phyloP scores from a whole-genome alignment of 1,140 invertebrate species.

The Drosophila sulfurigaster region DNA sequence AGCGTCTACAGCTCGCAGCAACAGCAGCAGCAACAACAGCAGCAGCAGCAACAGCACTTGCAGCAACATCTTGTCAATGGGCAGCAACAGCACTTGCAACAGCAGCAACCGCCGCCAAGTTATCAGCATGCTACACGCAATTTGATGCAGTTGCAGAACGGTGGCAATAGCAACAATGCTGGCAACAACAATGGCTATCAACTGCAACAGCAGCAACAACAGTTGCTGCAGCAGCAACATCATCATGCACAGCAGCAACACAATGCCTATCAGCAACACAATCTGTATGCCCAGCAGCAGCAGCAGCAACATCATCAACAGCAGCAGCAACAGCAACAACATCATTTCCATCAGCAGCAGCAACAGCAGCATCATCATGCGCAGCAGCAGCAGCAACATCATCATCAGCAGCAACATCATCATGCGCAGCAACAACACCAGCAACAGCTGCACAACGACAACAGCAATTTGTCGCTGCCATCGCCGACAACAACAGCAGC shows the following conservation, averaged over 20 bases:
- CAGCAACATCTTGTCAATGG: slow-evolving; percentile 57
- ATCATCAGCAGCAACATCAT: slow-evolving; percentile 87
- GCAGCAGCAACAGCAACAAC: slow-evolving; percentile 58
- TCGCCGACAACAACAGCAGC: slow-evolving; percentile 86
- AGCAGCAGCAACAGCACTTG: slow-evolving; percentile 56
- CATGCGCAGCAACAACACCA: slow-evolving; percentile 78
- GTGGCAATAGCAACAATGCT: slow-evolving; percentile 82
- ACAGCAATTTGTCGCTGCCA: slow-evolving; percentile 90
- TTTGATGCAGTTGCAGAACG: slow-evolving; percentile 86
- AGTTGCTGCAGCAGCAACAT: slow-evolving; percentile 69
- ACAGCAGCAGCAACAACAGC: slow-evolving; percentile 44
- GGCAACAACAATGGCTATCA: slow-evolving; percentile 67
- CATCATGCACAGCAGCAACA: slow-evolving; percentile 69
- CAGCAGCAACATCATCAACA: slow-evolving; percentile 87
- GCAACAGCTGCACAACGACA: slow-evolving; percentile 90
- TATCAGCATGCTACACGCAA: slow-evolving; percentile 85
- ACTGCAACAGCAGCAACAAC: slow-evolving; percentile 68
- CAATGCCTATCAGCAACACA: slow-evolving; percentile 56
- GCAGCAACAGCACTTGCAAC: slow-evolving; percentile 56
- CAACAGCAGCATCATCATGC: slow-evolving; percentile 72
- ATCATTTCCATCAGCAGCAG: slow-evolving; percentile 66
- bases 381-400: slow-evolving; percentile 54
- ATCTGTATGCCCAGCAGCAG: slow-evolving; percentile 26
- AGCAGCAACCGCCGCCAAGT: slow-evolving; percentile 77
- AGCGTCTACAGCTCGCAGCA: slow-evolving; percentile 39